Conservation (phyloP, 1,140 invertebrate species). For the Acyrthosiphon pisum region DNA sequence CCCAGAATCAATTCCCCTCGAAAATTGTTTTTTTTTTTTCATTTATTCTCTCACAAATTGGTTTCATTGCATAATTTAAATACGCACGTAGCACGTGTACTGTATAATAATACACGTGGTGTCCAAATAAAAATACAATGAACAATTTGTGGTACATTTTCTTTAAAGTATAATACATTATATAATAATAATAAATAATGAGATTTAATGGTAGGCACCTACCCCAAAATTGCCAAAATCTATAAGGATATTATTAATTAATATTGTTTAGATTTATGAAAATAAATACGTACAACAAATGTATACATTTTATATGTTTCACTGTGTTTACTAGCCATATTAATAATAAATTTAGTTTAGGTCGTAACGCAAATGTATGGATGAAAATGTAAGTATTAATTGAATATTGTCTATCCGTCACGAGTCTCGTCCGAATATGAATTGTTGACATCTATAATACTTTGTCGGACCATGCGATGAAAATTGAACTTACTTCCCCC, state of each 20-base stretch:
- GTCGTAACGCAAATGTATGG: not conserved
- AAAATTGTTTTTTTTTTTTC: not conserved
- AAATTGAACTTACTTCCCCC: not conserved
- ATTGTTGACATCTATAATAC: not conserved
- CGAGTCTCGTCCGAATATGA: not conserved
- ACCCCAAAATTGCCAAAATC: too few relatives aligned
- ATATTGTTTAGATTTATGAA: not conserved
- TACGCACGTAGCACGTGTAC: not conserved
- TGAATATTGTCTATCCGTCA: not conserved
- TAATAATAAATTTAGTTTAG: not conserved
- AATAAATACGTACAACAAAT: not conserved
- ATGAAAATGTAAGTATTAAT: not conserved
- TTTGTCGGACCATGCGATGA: too few relatives aligned
- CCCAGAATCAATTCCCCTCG: not conserved
- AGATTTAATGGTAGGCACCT: too few relatives aligned
- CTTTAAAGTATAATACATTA: not conserved
- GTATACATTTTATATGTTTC: not conserved
- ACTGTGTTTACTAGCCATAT: not conserved
- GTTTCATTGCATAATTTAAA: slow-evolving; percentile 11
- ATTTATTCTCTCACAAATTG: not conserved
- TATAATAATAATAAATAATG: not conserved
- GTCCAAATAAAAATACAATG: not conserved
- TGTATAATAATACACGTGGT: slow-evolving; percentile 14
- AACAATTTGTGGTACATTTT: not conserved
- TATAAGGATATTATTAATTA: too few relatives aligned